These are phyloP conservation scores for Kryptopterus vitreolus DNA, from an alignment of 2,797 vertebrate genomes.

Conservation along the genomic window DNA sequence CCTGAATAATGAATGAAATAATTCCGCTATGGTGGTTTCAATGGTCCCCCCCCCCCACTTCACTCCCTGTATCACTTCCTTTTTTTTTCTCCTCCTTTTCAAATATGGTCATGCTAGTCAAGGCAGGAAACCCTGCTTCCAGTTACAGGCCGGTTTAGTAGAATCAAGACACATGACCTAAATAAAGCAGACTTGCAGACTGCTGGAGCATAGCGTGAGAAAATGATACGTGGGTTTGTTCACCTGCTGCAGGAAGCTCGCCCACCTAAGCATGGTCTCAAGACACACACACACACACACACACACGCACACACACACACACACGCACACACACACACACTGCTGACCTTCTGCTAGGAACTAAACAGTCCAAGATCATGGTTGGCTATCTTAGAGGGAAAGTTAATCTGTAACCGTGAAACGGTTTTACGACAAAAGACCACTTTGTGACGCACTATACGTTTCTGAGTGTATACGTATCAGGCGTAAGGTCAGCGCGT, in stretches of 20 bases:
- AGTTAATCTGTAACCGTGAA: no score
- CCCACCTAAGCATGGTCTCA: not conserved
- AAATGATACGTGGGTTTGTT: constrained; percentile 1
- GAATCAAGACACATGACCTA: constrained; percentile 4
- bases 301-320: not conserved
- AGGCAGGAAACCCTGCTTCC: constrained; percentile 1
- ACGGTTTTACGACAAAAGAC: no score
- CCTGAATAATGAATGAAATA: not conserved
- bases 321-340: not conserved
- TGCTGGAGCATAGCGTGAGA: constrained; percentile 1
- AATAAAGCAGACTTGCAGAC: not conserved
- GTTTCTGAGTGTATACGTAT: no score
- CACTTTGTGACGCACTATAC: no score
- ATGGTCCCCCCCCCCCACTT: not conserved
- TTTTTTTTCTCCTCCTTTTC: not conserved
- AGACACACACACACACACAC: not conserved
- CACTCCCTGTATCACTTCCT: constrained; percentile 44
- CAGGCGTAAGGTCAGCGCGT: no score
- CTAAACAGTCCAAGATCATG: no score
- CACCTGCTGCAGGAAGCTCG: not conserved
- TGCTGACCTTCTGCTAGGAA: no score
- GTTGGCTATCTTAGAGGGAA: no score
- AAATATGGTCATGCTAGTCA: constrained; percentile 31
- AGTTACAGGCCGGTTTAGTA: not conserved
- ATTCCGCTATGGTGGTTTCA: constrained; percentile 24